Conservation (phyloP, 2,113 vertebrate species). For the Tragelaphus buxtoni region DNA sequence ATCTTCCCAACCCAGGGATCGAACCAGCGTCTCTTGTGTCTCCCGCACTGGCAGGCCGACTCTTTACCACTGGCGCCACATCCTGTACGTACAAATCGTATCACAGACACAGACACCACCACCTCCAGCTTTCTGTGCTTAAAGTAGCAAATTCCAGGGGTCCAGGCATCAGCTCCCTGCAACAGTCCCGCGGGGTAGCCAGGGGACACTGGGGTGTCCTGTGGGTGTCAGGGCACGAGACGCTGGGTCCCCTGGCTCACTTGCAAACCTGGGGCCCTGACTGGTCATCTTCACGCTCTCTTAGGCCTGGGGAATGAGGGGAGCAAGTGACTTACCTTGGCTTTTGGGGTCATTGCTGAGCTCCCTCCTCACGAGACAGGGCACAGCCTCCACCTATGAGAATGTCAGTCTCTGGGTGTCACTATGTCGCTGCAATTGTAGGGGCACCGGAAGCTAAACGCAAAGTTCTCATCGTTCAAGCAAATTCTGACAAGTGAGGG, state of each 20-base stretch:
- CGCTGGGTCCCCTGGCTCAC: fast-evolving
- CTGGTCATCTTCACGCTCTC: fast-evolving
- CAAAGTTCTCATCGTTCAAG: not conserved
- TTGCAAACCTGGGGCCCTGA: fast-evolving
- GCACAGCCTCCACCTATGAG: not conserved
- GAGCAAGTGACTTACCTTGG: conserved; percentile 23
- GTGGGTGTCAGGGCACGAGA: not conserved
- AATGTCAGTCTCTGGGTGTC: not conserved
- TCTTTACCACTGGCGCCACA: not conserved
- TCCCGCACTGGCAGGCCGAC: not conserved
- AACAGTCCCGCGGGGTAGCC: fast-evolving
- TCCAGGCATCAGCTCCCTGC: fast-evolving
- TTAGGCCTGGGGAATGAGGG: fast-evolving
- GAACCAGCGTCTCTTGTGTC: not conserved
- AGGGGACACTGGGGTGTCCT: fast-evolving
- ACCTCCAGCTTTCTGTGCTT: fast-evolving
- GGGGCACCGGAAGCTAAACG: not conserved
- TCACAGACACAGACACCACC: fast-evolving
- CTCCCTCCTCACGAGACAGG: conserved; percentile 66
- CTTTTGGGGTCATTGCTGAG: conserved; percentile 56
- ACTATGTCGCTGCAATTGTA: fast-evolving
- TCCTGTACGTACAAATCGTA: fast-evolving
- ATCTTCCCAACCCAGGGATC: not conserved
- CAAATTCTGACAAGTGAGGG: not conserved
- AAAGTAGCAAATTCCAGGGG: fast-evolving